Percentiles rank a stretch among this genome's conserved stretches.
These are phyloP conservation scores for Fopius arisanus DNA, from an alignment of 1,140 invertebrate species.

Conservation along the genomic window DNA sequence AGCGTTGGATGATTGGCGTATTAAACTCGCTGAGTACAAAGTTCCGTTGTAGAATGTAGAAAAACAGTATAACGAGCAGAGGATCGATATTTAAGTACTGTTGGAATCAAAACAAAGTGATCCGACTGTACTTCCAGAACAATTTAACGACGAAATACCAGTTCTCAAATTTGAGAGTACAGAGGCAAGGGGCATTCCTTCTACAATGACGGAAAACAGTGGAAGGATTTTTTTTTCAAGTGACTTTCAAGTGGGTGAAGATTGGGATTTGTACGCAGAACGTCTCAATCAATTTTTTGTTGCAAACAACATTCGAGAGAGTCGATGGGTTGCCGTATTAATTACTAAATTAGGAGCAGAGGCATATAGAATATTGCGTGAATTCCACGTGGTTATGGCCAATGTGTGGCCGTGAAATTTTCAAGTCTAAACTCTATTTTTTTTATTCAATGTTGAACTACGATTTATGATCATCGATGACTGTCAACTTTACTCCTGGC, in stretches of 20 bases:
- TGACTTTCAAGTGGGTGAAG: constrained; percentile 36
- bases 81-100: neutral
- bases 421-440: too few species aligned
- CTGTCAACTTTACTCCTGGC: too few species aligned
- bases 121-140: neutral
- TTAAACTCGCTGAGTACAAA: neutral
- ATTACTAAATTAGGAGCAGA: constrained; percentile 35
- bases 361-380: constrained; percentile 37
- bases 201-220: neutral
- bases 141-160: neutral
- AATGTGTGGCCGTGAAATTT: too few species aligned
- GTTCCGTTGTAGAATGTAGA: neutral
- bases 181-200: neutral
- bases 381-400: too few species aligned
- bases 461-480: too few species aligned
- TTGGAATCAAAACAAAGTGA: constrained; percentile 12
- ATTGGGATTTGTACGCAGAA: constrained; percentile 38
- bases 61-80: neutral
- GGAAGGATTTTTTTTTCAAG: constrained; percentile 21
- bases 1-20: neutral
- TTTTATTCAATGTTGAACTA: too few species aligned
- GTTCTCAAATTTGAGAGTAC: neutral
- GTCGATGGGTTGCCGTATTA: constrained; percentile 32
- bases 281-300: constrained; percentile 38
- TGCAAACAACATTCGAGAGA: constrained; percentile 29